These are phyloP conservation scores for Hiodon tergisus DNA, from an alignment of 2,113 vertebrate genomes.

Conservation along the genomic window DNA sequence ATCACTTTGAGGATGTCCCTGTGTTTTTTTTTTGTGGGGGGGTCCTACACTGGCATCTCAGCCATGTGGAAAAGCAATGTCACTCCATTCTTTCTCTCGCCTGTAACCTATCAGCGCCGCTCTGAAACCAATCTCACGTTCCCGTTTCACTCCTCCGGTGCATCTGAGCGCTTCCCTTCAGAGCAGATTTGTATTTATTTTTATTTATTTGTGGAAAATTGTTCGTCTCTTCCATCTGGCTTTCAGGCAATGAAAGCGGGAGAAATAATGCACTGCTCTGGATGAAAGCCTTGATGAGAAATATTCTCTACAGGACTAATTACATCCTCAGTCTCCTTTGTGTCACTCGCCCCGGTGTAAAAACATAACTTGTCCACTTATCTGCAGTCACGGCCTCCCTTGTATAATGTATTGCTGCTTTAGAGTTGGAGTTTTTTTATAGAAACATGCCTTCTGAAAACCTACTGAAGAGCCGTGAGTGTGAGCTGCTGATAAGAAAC, in stretches of 20 bases:
- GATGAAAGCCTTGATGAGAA: background rate
- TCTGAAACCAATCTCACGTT: background rate
- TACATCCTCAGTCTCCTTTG: slow-evolving; percentile 5
- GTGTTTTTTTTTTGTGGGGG: too few relatives aligned
- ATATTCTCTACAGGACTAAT: background rate
- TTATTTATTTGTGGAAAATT: background rate
- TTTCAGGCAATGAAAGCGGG: background rate
- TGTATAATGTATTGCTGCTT: background rate
- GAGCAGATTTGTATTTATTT: background rate
- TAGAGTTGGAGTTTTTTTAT: too few relatives aligned
- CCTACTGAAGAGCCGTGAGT: too few relatives aligned
- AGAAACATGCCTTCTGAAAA: too few relatives aligned
- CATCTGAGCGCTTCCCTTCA: background rate
- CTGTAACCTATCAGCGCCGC: background rate
- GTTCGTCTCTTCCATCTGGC: background rate
- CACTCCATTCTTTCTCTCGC: background rate
- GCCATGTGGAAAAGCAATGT: background rate
- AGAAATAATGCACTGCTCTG: background rate
- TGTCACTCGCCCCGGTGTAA: background rate
- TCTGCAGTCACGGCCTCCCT: background rate
- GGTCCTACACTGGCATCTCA: background rate
- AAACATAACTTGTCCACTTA: background rate
- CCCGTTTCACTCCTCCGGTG: background rate
- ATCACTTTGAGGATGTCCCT: too few relatives aligned
- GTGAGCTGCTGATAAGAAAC: too few relatives aligned